Evolutionary conservation across 2,888 invertebrate species (phyloP), one percentile per base, ranked within the genome.

Genomic region (Bombylius major): DNA sequence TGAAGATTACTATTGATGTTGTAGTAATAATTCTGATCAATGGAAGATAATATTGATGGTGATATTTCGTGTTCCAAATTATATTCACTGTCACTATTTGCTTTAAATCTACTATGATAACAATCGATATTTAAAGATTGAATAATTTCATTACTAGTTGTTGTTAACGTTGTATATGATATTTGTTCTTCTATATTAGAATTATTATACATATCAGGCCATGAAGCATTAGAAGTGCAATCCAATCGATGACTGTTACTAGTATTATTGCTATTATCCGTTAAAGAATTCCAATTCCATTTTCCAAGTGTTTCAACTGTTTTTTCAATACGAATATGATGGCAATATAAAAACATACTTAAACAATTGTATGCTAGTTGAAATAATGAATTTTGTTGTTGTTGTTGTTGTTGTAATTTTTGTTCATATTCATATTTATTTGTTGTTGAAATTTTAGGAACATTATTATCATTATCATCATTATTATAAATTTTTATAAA

Each of bases 261-360:
- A 11, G 11, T 42, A 11, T 11, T 42, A 11, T 11, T 42, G 39
- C 5, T 11, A 11, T 11, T 42, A 42, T 7, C 12, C 9, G 8
- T 7, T 11, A 5, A 4, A 11, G 11, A 11, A 11, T 42, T 42
- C 39, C 39, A 42, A 11, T 42, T 42, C 39, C 39, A 42, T 42
- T 42, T 42, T 42, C 12, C 11, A 11, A 42, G 11, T 11, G 11
- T 42, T 42, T 8, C 11, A 11, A 42, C 8, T 11, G 39, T 42
- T 4, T 7, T 42, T 42, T 42, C 39, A 42, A 42, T 42, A 42
- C 53, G 49, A 13, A 31, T 48, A 56, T 54, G 33, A 44, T 56
- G 8, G 42, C 53, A 50, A 31, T 69, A 65, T 55, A 74, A 62
- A 63, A 68, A 70, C 61, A 68, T 69, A 58, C 65, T 65, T 14